These are phyloP conservation scores for Lophius americanus DNA, from an alignment of 2,797 vertebrate genomes.

Conservation along the genomic window DNA sequence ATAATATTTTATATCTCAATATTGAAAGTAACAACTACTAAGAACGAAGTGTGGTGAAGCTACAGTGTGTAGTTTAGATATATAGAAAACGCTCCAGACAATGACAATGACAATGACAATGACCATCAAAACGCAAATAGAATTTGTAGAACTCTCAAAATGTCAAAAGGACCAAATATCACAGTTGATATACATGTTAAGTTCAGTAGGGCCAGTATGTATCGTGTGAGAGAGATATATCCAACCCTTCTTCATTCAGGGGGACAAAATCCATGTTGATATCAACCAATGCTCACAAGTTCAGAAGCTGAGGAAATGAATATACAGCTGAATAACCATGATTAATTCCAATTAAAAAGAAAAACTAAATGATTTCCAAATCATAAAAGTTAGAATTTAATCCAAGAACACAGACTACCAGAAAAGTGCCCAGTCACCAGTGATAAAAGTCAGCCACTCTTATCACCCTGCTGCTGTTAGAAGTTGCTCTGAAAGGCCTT, in stretches of 20 bases:
- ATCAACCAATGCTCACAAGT: neutral
- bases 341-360: neutral
- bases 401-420: neutral
- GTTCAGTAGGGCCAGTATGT: no score
- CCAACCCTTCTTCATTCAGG: neutral
- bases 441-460: constrained; percentile 24
- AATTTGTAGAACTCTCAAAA: no score
- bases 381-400: constrained; percentile 1
- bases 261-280: neutral
- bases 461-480: constrained; percentile 18
- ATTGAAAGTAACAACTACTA: no score
- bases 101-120: no score
- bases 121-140: no score
- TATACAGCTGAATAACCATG: neutral
- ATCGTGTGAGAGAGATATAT: no score
- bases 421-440: constrained; percentile 50
- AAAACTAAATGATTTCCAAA: neutral
- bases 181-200: no score
- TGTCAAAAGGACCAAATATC: no score
- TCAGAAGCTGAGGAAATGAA: neutral
- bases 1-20: no score
- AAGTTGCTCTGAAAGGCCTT: constrained; percentile 13
- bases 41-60: no score
- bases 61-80: no score
- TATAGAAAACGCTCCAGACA: no score